Evolutionary conservation across 2,888 invertebrate genomes (phyloP).

Genomic region (Osedax frankpressi): DNA sequence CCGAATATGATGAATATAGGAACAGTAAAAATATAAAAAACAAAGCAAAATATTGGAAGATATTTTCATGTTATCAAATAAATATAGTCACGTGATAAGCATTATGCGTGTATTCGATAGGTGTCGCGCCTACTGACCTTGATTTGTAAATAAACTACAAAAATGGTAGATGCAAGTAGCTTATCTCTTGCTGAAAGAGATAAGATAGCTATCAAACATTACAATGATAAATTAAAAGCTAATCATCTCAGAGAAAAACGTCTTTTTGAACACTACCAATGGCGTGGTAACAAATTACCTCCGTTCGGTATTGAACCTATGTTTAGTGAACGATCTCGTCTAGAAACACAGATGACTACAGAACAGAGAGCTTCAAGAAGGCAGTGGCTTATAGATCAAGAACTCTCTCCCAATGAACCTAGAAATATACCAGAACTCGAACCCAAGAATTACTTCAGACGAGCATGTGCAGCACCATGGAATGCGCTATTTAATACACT

Average conservation of each 20-base stretch:
- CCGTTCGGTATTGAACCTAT: constrained; percentile 40
- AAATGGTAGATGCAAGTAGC: background rate
- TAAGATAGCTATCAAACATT: background rate
- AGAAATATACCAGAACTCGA: constrained; percentile 31
- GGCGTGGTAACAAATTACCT: constrained; percentile 35
- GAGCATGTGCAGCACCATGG: constrained; percentile 32
- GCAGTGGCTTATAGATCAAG: constrained; percentile 41
- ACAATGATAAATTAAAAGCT: constrained; percentile 2
- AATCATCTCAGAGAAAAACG: constrained; percentile 21
- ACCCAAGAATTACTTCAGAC: constrained; percentile 34
- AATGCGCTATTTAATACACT: constrained; percentile 27
- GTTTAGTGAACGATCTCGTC: constrained; percentile 33
- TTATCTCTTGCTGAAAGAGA: background rate
- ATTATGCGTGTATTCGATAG: background rate
- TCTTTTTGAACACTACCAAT: constrained; percentile 24
- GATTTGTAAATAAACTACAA: background rate
- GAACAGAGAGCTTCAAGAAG: constrained; percentile 36
- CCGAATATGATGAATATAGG: too few relatives aligned
- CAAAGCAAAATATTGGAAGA: too few relatives aligned
- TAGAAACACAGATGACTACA: constrained; percentile 35
- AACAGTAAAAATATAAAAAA: too few relatives aligned
- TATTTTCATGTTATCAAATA: too few relatives aligned
- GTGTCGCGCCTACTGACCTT: background rate
- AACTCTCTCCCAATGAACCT: constrained; percentile 37
- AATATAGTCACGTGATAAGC: background rate